A percentile compares a stretch with the other conserved stretches of the same genome.
phyloP scores from a whole-genome alignment of 2,113 vertebrate genomes.

The Brachirus orientalis region DNA sequence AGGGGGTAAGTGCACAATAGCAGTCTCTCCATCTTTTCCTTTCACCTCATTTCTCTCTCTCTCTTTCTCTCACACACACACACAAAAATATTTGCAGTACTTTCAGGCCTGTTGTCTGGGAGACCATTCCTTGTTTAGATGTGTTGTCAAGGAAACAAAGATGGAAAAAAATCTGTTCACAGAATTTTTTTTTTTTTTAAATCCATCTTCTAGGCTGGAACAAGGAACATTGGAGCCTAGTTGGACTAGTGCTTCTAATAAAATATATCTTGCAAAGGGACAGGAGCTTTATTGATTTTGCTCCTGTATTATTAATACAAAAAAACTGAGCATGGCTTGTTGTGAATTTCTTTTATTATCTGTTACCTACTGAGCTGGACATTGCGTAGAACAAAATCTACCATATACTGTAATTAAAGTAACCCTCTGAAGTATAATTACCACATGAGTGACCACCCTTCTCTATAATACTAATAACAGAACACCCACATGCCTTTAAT shows the following conservation, averaged over 20 bases:
- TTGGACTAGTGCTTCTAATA: conserved; percentile 63
- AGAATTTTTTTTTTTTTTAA: conserved; percentile 79
- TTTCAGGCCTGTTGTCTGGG: conserved; percentile 82
- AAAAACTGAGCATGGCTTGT: conserved; percentile 46
- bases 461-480: conserved; percentile 54
- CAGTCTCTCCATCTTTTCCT: conserved; percentile 27
- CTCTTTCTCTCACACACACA: conserved; percentile 20
- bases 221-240: conserved; percentile 42
- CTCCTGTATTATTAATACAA: conserved; percentile 66
- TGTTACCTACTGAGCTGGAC: conserved; percentile 52
- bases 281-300: conserved; percentile 62
- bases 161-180: conserved; percentile 65
- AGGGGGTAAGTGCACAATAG: neutral
- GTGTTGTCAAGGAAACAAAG: conserved; percentile 84
- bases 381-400: conserved; percentile 47
- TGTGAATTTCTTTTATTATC: conserved; percentile 65
- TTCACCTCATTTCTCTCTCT: conserved; percentile 30
- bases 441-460: conserved; percentile 26
- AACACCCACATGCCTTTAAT: conserved; percentile 69
- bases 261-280: conserved; percentile 59
- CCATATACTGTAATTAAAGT: conserved; percentile 34
- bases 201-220: conserved; percentile 77
- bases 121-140: conserved; percentile 84
- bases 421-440: conserved; percentile 62
- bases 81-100: conserved; percentile 59